Percentiles rank a stretch among this genome's conserved stretches.
phyloP scores from a whole-genome alignment of 30 jellyfish, hydroid and myxozoan species.

The Pseudorhiza aurosa region DNA sequence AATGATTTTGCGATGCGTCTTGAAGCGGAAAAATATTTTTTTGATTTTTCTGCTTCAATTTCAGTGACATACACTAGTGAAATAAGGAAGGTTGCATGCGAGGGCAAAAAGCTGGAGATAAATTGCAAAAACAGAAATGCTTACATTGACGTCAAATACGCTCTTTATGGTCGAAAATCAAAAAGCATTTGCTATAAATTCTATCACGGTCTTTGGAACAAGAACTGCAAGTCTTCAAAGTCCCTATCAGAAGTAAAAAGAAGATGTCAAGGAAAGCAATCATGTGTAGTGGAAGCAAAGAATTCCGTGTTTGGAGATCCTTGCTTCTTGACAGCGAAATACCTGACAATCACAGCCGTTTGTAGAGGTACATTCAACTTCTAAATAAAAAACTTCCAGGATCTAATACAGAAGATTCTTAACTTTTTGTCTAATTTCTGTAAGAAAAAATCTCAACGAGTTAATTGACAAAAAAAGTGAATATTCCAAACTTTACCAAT shows the following conservation, averaged over 20 bases:
- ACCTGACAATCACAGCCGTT: not conserved
- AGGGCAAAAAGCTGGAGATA: not conserved
- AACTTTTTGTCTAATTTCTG: too few relatives aligned
- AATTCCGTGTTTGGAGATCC: conserved; percentile 5
- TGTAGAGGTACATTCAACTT: conserved; percentile 2
- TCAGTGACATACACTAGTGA: not conserved
- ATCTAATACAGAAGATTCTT: too few relatives aligned
- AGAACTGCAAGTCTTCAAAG: not conserved
- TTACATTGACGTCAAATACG: not conserved
- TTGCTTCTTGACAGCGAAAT: not conserved
- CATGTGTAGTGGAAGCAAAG: not conserved
- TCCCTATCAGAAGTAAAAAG: not conserved
- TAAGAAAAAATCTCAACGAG: too few relatives aligned
- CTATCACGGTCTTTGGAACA: not conserved
- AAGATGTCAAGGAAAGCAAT: not conserved
- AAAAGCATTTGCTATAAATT: not conserved
- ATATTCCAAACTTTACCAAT: too few relatives aligned
- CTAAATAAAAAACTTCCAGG: too few relatives aligned
- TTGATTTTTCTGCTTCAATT: too few relatives aligned
- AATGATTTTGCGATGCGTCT: too few relatives aligned
- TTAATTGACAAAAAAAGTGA: too few relatives aligned
- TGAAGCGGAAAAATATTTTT: too few relatives aligned
- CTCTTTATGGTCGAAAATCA: not conserved
- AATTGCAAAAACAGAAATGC: not conserved
- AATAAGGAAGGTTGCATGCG: not conserved